These are phyloP conservation scores for Rhagoletis zephyria DNA, from an alignment of 1,140 invertebrate genomes.

Conservation along the genomic window DNA sequence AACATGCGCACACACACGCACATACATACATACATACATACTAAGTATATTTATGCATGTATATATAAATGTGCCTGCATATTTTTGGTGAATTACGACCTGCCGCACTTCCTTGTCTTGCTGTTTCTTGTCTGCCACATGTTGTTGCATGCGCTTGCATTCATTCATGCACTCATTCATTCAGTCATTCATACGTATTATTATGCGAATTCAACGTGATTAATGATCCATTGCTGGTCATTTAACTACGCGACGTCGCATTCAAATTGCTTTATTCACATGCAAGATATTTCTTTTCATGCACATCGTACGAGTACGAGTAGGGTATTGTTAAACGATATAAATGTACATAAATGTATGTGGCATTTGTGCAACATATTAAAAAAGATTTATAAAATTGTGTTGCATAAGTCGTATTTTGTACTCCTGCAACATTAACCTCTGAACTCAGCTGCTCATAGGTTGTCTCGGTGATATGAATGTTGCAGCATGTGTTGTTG, in stretches of 20 bases:
- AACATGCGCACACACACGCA: background rate
- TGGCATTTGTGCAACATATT: background rate
- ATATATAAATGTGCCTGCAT: background rate
- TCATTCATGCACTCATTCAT: too few species aligned
- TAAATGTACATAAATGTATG: background rate
- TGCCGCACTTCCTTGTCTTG: background rate
- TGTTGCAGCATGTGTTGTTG: background rate
- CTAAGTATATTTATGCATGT: background rate
- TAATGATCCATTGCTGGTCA: constrained; percentile 42
- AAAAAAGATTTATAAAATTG: background rate
- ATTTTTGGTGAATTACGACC: background rate
- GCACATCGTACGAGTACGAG: background rate
- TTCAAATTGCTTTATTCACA: constrained; percentile 47
- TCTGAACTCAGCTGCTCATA: background rate
- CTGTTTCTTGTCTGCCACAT: background rate
- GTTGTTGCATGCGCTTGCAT: constrained; percentile 5
- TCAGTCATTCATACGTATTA: background rate
- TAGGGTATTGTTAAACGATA: constrained; percentile 10
- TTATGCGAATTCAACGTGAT: constrained; percentile 40
- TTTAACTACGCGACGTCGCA: constrained; percentile 29
- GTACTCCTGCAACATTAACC: too few species aligned
- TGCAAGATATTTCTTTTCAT: background rate
- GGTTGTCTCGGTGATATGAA: background rate
- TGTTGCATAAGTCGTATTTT: background rate
- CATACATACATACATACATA: background rate